Conservation (phyloP, 92 coral and sea anemone species). For the Phenganax marumi region DNA sequence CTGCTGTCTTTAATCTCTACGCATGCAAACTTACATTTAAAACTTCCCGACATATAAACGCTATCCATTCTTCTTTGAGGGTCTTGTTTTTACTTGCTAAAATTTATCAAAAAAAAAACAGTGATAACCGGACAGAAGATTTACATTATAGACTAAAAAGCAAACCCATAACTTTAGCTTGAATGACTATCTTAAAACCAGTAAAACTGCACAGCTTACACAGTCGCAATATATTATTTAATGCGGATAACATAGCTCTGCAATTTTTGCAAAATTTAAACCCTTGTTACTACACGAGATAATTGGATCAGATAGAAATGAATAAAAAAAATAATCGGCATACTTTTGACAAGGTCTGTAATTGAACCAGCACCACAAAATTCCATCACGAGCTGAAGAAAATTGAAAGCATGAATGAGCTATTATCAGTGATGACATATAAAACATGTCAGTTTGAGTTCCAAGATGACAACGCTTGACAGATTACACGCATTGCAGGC, state of each 20-base stretch:
- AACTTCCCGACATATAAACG: constrained; percentile 93
- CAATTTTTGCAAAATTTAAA: too few species aligned
- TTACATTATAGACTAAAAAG: neutral
- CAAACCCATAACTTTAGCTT: neutral
- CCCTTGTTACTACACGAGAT: too few species aligned
- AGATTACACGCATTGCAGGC: too few species aligned
- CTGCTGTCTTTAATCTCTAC: neutral
- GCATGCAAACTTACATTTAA: constrained; percentile 71
- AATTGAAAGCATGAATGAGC: neutral
- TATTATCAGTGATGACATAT: neutral
- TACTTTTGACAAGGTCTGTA: constrained; percentile 98
- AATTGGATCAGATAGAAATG: too few species aligned
- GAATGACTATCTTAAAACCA: too few species aligned
- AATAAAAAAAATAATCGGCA: constrained; percentile 52
- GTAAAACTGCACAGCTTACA: too few species aligned
- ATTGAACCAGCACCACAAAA: constrained; percentile 99
- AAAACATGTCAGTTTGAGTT: too few species aligned
- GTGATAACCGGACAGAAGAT: neutral
- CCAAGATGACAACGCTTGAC: too few species aligned
- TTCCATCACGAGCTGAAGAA: constrained; percentile 91
- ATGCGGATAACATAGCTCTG: too few species aligned
- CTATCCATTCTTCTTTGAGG: constrained; percentile 95
- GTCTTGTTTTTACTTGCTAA: constrained; percentile 92
- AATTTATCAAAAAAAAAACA: neutral
- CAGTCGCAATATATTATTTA: too few species aligned